A percentile compares a stretch with the other conserved stretches of the same genome.
Evolutionary conservation across 2,888 invertebrate genomes (phyloP).

Genomic region (Tenthredo mesomela): DNA sequence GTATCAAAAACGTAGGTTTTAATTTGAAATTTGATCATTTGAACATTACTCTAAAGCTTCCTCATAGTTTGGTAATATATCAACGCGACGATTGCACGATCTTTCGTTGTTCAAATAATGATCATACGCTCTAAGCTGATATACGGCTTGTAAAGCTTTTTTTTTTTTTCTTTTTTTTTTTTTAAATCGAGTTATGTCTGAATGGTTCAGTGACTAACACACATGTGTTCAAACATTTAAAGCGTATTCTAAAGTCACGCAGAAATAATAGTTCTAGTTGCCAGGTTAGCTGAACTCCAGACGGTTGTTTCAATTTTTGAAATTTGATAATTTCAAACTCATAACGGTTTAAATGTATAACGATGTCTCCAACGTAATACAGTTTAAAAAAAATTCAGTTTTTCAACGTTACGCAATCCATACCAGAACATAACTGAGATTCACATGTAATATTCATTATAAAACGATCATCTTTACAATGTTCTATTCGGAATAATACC

Average conservation of each 20-base stretch:
- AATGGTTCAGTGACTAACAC: neutral
- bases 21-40: neutral
- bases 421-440: neutral
- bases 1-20: neutral
- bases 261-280: neutral
- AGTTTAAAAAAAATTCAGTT: neutral
- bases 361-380: neutral
- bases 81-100: neutral
- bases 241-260: neutral
- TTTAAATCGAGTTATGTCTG: neutral
- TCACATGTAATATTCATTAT: neutral
- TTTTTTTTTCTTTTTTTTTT: neutral
- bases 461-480: neutral
- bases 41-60: neutral
- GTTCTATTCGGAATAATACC: constrained; percentile 3
- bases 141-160: neutral
- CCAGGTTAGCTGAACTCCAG: neutral
- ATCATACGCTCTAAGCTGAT: neutral
- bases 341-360: neutral
- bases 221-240: constrained; percentile 3
- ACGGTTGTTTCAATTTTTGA: neutral
- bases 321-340: neutral
- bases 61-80: too few relatives aligned
- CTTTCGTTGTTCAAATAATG: constrained; percentile 10
- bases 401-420: neutral